Evolutionary conservation across 2,888 invertebrate species (phyloP).

Genomic region (Rhagonycha fulva): DNA sequence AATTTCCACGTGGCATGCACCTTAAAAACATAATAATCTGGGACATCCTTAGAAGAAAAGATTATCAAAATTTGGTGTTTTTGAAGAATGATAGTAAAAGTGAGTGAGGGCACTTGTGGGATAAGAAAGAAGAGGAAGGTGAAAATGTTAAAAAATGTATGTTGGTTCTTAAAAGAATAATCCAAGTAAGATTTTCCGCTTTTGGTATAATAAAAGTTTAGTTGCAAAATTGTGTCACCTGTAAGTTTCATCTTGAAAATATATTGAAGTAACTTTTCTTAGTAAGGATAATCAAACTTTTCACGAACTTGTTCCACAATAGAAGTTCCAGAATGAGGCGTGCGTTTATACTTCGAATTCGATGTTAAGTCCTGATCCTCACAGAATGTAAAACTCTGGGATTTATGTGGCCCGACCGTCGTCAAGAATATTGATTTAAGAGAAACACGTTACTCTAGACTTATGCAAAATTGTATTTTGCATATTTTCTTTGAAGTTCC

Average conservation of each 20-base stretch:
- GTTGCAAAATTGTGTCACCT: conserved; percentile 20
- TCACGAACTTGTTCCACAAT: conserved; percentile 33
- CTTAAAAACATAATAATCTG: too few species aligned
- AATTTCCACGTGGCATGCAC: not conserved
- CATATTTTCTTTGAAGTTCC: conserved; percentile 32
- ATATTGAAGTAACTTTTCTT: conserved; percentile 25
- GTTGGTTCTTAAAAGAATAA: not conserved
- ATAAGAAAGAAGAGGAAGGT: not conserved
- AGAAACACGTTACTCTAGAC: conserved; percentile 36
- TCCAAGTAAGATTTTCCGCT: not conserved
- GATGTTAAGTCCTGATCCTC: conserved; percentile 36
- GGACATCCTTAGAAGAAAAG: too few species aligned
- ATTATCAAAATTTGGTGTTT: not conserved
- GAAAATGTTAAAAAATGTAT: not conserved
- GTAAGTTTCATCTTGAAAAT: conserved; percentile 19
- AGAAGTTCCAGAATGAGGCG: conserved; percentile 30
- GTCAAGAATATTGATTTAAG: conserved; percentile 41
- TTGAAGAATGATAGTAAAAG: not conserved
- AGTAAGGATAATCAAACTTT: conserved; percentile 33
- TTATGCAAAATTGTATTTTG: conserved; percentile 33
- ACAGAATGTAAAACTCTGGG: conserved; percentile 40
- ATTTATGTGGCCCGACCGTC: conserved; percentile 39
- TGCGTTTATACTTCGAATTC: conserved; percentile 33
- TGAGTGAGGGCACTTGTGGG: not conserved
- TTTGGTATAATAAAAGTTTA: conserved; percentile 6